Percentiles rank a stretch among this genome's conserved stretches.
phyloP scores from a whole-genome alignment of 2,888 invertebrate genomes.

The Cerceris ruficornis region DNA sequence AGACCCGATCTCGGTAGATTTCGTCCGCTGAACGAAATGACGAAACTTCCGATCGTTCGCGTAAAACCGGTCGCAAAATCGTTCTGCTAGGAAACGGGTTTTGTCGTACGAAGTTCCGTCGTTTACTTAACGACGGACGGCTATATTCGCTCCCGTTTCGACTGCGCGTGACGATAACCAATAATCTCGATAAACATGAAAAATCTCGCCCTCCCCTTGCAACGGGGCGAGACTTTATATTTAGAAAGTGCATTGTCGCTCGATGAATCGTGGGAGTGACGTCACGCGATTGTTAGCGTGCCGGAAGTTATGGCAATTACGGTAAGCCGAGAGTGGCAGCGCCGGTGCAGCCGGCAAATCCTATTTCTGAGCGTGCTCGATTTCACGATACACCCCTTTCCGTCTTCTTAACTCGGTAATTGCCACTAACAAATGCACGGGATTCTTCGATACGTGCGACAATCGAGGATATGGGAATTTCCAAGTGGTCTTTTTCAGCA shows the following conservation, averaged over 20 bases:
- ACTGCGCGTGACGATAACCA: constrained; percentile 35
- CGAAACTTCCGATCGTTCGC: too few relatives aligned
- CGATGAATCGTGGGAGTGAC: constrained; percentile 54
- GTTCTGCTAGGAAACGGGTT: too few relatives aligned
- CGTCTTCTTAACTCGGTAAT: constrained; percentile 5
- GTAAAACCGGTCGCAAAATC: too few relatives aligned
- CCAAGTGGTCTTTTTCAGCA: too few relatives aligned
- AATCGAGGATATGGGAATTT: too few relatives aligned
- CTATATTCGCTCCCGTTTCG: background rate
- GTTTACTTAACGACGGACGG: background rate
- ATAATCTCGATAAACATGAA: constrained; percentile 19
- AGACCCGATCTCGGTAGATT: too few relatives aligned
- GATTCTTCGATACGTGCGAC: too few relatives aligned
- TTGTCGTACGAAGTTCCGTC: background rate
- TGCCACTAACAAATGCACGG: too few relatives aligned
- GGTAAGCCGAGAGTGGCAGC: constrained; percentile 47
- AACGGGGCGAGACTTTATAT: constrained; percentile 45
- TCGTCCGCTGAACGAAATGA: too few relatives aligned
- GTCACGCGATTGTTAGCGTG: constrained; percentile 57
- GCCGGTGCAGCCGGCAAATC: constrained; percentile 66
- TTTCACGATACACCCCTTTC: constrained; percentile 11
- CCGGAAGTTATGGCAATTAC: constrained; percentile 73
- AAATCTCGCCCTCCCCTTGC: background rate
- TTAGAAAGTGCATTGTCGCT: constrained; percentile 43
- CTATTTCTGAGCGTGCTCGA: constrained; percentile 64